These are phyloP conservation scores for Aelia acuminata DNA, from an alignment of 2,888 invertebrate species.

Conservation along the genomic window DNA sequence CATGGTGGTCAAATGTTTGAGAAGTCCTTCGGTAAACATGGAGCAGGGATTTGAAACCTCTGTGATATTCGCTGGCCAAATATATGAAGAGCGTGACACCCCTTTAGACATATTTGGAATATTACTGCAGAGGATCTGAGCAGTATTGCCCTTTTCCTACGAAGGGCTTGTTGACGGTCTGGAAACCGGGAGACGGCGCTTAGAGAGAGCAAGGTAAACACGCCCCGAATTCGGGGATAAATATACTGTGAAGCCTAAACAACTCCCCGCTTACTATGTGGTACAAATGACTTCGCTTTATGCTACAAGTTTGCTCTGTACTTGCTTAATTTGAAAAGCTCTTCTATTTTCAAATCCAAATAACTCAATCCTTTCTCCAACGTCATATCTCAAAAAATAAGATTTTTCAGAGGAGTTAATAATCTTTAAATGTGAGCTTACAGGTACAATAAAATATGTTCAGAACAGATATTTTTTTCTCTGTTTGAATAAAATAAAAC, in stretches of 20 bases:
- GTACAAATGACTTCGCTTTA: slow-evolving; percentile 15
- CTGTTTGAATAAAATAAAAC: too few species aligned
- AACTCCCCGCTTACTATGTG: background rate
- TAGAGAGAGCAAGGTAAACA: background rate
- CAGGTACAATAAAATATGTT: too few species aligned
- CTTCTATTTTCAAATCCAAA: background rate
- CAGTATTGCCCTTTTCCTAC: background rate
- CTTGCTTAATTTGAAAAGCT: background rate
- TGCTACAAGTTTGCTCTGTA: background rate
- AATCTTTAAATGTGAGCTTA: too few species aligned
- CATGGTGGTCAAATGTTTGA: background rate
- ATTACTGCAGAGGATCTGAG: background rate
- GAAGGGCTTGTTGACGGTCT: slow-evolving; percentile 3
- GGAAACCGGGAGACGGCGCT: background rate
- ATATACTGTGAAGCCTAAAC: background rate
- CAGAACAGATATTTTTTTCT: too few species aligned
- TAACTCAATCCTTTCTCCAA: too few species aligned
- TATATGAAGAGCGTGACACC: background rate
- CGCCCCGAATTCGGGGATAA: background rate
- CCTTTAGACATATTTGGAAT: background rate
- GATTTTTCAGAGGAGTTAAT: too few species aligned
- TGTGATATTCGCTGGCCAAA: background rate
- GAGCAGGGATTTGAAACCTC: background rate
- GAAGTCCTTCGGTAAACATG: background rate
- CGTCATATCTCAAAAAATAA: too few species aligned